Percentiles rank a stretch among this genome's conserved stretches.
Evolutionary conservation across 1,140 invertebrate genomes (phyloP).

Genomic region (Nymphalis io): DNA sequence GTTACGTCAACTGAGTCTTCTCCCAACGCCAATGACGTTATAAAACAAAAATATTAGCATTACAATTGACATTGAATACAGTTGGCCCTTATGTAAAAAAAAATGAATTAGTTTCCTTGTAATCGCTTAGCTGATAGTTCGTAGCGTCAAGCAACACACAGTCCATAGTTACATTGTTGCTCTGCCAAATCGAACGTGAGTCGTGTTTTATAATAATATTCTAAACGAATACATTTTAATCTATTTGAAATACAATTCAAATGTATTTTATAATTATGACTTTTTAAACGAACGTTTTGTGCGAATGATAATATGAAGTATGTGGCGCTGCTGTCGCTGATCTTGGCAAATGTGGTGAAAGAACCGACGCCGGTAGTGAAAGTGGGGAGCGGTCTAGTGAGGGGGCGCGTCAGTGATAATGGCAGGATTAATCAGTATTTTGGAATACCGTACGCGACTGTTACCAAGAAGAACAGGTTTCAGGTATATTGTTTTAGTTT

Average conservation of each 20-base stretch:
- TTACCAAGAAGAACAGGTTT: conserved; percentile 63
- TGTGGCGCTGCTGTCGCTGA: conserved; percentile 55
- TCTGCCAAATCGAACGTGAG: conserved; percentile 11
- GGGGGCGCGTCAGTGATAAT: conserved; percentile 56
- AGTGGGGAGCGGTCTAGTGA: conserved; percentile 50
- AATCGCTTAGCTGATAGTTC: not conserved
- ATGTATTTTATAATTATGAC: not conserved
- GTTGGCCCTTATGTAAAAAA: too few species aligned
- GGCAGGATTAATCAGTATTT: conserved; percentile 59
- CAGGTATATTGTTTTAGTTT: conserved; percentile 47
- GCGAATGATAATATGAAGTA: conserved; percentile 57
- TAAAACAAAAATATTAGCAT: too few species aligned
- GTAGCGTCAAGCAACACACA: not conserved
- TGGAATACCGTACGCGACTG: conserved; percentile 68
- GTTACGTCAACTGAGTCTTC: too few species aligned
- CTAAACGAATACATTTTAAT: too few species aligned
- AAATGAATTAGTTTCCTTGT: not conserved
- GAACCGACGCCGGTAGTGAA: conserved; percentile 61
- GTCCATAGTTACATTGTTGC: conserved; percentile 1
- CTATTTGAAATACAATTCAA: too few species aligned
- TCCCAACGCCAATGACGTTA: too few species aligned
- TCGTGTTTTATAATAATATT: too few species aligned
- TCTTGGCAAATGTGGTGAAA: conserved; percentile 56
- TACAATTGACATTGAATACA: too few species aligned
- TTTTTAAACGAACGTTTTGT: not conserved